Conservation (phyloP, 2,888 invertebrate genomes). For the Hirtodrosophila duncani region DNA sequence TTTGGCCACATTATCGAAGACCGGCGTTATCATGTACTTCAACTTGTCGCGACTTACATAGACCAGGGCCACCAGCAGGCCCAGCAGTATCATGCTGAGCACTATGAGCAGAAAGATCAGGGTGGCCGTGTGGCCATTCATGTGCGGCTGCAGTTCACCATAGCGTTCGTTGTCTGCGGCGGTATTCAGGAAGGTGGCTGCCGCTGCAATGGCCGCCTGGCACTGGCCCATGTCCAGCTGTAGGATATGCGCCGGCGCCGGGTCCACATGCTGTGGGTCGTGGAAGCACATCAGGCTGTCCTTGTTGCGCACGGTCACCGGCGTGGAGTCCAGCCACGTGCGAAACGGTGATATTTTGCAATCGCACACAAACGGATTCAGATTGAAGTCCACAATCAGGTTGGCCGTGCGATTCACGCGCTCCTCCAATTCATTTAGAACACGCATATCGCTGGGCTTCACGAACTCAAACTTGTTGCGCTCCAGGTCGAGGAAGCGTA, state of each 20-base stretch:
- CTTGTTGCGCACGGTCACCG: constrained; percentile 81
- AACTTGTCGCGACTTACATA: constrained; percentile 83
- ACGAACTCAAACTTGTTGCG: constrained; percentile 83
- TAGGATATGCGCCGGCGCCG: constrained; percentile 67
- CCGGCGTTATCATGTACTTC: constrained; percentile 81
- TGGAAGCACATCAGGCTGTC: constrained; percentile 80
- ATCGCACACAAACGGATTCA: constrained; percentile 86
- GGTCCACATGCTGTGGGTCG: constrained; percentile 59
- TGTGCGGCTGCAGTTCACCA: constrained; percentile 43
- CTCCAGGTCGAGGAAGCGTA: constrained; percentile 85
- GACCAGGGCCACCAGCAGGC: constrained; percentile 80
- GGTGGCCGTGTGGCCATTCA: constrained; percentile 76
- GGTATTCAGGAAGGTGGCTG: constrained; percentile 68
- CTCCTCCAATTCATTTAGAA: constrained; percentile 81
- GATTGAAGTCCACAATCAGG: constrained; percentile 82
- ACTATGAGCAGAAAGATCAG: constrained; percentile 80
- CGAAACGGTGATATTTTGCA: constrained; percentile 82
- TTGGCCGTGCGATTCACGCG: constrained; percentile 76
- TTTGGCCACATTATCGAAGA: constrained; percentile 83
- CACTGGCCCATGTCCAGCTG: constrained; percentile 72
- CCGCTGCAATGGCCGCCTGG: constrained; percentile 68
- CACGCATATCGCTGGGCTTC: constrained; percentile 80
- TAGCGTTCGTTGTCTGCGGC: constrained; percentile 64
- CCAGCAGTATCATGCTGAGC: constrained; percentile 80
- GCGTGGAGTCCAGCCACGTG: constrained; percentile 82